phyloP scores from a whole-genome alignment of 2,888 invertebrate genomes.

The Linnaemya tessellans region DNA sequence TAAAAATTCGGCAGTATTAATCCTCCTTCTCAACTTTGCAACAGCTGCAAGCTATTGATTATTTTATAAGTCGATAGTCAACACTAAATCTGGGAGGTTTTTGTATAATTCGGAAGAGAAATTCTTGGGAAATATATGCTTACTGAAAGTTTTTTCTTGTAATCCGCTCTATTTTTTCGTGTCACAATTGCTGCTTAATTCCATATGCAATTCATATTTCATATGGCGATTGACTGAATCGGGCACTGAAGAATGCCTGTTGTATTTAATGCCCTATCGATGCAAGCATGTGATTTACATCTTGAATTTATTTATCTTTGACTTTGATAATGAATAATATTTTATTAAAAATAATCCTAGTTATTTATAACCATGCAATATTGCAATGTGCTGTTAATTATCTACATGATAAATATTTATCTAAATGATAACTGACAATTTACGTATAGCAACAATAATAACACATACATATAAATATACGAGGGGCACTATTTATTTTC shows the following conservation, averaged over 20 bases:
- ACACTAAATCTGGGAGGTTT: too few species aligned
- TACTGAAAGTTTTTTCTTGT: too few species aligned
- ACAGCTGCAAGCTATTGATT: too few species aligned
- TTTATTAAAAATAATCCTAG: not conserved
- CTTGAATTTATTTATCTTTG: slow-evolving; percentile 20
- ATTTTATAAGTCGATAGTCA: too few species aligned
- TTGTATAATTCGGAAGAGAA: too few species aligned
- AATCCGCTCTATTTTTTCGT: too few species aligned
- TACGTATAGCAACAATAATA: not conserved
- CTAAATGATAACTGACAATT: slow-evolving; percentile 40
- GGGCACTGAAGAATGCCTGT: too few species aligned
- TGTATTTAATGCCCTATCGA: not conserved
- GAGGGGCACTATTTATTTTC: not conserved
- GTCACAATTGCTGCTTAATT: not conserved
- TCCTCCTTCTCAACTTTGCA: too few species aligned
- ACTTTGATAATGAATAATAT: slow-evolving; percentile 16
- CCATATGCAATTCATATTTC: too few species aligned
- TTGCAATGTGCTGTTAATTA: slow-evolving; percentile 32
- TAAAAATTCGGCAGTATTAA: too few species aligned
- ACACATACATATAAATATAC: not conserved
- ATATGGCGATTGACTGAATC: too few species aligned
- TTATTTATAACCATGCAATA: slow-evolving; percentile 17
- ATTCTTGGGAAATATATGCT: too few species aligned
- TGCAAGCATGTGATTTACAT: not conserved
- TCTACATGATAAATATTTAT: slow-evolving; percentile 50